Evolutionary conservation across 1,140 invertebrate species (phyloP).

Genomic region (Temnothorax curvispinosus): DNA sequence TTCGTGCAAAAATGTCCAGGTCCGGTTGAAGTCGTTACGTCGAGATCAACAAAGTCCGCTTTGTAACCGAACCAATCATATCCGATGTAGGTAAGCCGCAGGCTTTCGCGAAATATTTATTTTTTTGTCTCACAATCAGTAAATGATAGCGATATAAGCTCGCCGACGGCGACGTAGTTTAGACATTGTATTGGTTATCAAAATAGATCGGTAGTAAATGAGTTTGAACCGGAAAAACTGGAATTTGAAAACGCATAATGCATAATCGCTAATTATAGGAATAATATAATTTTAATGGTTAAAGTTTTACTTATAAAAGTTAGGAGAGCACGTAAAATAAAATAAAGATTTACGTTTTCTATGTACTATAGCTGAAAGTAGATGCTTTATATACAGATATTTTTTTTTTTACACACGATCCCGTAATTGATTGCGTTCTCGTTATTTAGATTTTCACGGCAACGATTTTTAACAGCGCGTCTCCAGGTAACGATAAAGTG

Average conservation of each 20-base stretch:
- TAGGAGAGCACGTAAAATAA: neutral
- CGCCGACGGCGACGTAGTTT: too few relatives aligned
- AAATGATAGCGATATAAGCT: neutral
- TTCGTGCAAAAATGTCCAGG: neutral
- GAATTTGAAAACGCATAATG: neutral
- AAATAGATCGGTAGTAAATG: neutral
- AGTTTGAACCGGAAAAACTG: neutral
- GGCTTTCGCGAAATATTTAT: neutral
- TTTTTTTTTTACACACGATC: neutral
- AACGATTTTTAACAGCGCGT: neutral
- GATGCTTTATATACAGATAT: neutral
- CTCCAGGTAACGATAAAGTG: constrained; percentile 4
- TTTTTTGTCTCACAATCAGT: neutral
- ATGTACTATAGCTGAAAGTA: neutral
- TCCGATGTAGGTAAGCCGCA: neutral
- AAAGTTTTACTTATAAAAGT: neutral
- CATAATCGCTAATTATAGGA: neutral
- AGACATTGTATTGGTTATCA: neutral
- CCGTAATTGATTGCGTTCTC: neutral
- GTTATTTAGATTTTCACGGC: constrained; percentile 9
- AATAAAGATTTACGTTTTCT: neutral
- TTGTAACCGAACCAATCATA: constrained; percentile 20
- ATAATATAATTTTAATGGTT: neutral
- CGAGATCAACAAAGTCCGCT: neutral
- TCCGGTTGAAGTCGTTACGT: neutral